Evolutionary conservation across 2,797 vertebrate genomes (phyloP), one percentile per base, ranked within the genome.

Genomic region (Peromyscus eremicus): DNA sequence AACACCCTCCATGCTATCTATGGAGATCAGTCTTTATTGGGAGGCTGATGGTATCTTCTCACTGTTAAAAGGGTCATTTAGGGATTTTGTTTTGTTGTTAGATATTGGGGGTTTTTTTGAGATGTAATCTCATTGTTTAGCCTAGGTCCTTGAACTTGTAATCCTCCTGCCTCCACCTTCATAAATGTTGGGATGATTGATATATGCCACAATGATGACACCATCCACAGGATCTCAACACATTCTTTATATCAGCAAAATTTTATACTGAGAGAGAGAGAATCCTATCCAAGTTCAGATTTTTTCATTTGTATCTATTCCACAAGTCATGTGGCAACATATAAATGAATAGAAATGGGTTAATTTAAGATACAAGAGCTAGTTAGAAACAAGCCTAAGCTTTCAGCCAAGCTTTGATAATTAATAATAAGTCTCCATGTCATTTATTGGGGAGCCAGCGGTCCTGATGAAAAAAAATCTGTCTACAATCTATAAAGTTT

Each of bases 1-100:
- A 81, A 37, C 87, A 84, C 94, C 82, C 60, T 86, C 94, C 97
- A 89, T 96, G 94, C 92, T 68, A 68, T 62, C 89, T 79, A 60
- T 52, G 55, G 88, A 92, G 46, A 84, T 87, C 86, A 37, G 66
- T 43, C 71, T 90, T 96, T 62, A 89, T 82, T 80, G 91, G 83
- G 92, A 95, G 57, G 6, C 80, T 66, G 92, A 60, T 46, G 62
- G 46, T 62, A 87, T 92, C 85, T 94, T 49, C 34, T 34, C 84
- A 71, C 49, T 71, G 13, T 37, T 25, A 27, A 19, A 87, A 71
- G 23, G 7, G 32, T 34, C 32, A 88, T 79, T 37, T 60, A 40
- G 37, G 64, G 64, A 68, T 49, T 43, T n/a, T 49, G 19, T 52
- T 68, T 66, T 46, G 60, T 32, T 32, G 5, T 66, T 84, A 11